Evolutionary conservation across 1,140 invertebrate species (phyloP).

Genomic region (Hetaerina americana): DNA sequence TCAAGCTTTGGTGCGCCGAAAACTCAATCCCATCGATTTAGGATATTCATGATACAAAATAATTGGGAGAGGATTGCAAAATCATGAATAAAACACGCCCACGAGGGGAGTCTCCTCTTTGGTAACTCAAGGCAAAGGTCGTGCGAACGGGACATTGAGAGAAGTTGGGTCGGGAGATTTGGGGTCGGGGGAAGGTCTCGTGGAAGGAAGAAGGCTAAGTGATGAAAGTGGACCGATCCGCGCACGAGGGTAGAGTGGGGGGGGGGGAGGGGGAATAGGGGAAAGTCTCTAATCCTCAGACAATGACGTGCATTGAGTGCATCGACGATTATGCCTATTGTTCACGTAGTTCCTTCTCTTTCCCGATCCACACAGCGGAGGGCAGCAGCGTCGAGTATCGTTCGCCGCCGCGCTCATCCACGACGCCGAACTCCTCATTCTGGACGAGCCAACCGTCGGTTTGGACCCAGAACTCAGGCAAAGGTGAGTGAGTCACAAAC

Average conservation of each 20-base stretch:
- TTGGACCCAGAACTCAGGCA: conserved; percentile 79
- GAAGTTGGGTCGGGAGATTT: no score
- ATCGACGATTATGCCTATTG: conserved; percentile 21
- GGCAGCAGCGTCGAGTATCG: conserved; percentile 75
- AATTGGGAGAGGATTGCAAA: no score
- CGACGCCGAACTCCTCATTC: conserved; percentile 71
- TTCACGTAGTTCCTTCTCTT: conserved; percentile 9
- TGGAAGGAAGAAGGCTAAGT: no score
- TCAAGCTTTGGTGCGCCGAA: no score
- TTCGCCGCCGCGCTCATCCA: conserved; percentile 78
- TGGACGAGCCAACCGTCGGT: conserved; percentile 89
- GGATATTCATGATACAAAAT: no score
- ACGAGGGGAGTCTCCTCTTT: no score
- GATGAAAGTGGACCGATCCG: background rate
- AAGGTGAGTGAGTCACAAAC: conserved; percentile 43
- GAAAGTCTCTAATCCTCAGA: conserved; percentile 26
- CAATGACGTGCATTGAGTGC: conserved; percentile 30
- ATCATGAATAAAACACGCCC: no score
- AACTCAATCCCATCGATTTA: no score
- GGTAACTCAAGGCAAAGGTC: background rate
- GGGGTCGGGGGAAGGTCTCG: no score
- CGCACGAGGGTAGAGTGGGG: background rate
- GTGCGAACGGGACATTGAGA: background rate
- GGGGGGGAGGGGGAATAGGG: conserved; percentile 19
- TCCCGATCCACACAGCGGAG: conserved; percentile 54